Conservation (phyloP, 2,797 vertebrate species). For the Fratercula arctica region DNA sequence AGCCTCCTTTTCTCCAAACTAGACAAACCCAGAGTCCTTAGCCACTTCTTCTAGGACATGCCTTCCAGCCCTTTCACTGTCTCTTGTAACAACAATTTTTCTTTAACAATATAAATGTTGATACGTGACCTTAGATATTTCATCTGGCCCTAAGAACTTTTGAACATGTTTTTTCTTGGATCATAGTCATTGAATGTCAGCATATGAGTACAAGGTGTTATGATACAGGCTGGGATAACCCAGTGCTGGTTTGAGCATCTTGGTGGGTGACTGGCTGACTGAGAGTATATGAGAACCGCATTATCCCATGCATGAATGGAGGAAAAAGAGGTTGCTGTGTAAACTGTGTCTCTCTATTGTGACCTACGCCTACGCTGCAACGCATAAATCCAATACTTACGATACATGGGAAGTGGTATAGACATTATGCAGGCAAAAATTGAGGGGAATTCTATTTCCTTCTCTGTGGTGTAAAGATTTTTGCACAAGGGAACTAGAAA, state of each 20-base stretch:
- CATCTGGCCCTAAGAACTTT: neutral
- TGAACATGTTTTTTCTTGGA: neutral
- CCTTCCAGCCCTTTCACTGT: neutral
- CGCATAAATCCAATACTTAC: neutral
- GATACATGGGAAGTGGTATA: neutral
- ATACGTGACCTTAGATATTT: neutral
- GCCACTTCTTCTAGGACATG: rapidly evolving
- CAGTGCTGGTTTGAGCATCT: neutral
- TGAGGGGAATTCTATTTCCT: neutral
- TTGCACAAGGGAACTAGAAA: neutral
- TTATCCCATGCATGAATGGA: neutral
- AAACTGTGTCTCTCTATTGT: neutral
- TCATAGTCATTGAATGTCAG: neutral
- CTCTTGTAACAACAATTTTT: neutral
- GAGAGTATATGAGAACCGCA: neutral
- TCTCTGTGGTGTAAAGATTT: neutral
- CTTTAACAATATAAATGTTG: neutral
- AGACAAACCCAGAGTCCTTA: neutral
- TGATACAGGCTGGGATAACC: neutral
- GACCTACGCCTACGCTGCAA: neutral
- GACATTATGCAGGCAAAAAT: neutral
- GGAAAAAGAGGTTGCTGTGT: neutral
- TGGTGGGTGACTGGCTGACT: neutral
- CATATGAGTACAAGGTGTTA: neutral
- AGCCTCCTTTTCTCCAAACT: neutral